Conservation (phyloP, 2,888 invertebrate species). For the Anthophora plumipes region DNA sequence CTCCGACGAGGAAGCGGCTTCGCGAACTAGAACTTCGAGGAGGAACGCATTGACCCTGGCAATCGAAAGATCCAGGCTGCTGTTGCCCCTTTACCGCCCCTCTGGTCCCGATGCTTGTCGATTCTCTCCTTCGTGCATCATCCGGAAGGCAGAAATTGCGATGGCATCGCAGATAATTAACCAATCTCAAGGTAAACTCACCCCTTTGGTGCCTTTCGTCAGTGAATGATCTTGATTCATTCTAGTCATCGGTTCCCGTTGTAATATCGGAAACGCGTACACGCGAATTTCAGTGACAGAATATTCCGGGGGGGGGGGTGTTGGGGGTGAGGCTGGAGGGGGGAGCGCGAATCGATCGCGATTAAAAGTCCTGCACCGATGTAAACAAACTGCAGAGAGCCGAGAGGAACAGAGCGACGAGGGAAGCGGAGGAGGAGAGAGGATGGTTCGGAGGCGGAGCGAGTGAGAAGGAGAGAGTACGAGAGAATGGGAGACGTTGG, state of each 20-base stretch:
- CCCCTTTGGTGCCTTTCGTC: slow-evolving; percentile 1
- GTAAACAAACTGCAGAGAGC: slow-evolving; percentile 80
- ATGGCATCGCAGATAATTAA: slow-evolving; percentile 48
- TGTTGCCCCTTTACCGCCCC: background rate
- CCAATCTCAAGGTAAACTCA: background rate
- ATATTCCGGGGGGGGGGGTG: too few species aligned
- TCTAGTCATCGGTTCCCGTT: too few species aligned
- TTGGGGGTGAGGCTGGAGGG: too few species aligned
- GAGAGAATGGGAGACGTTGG: slow-evolving; percentile 65
- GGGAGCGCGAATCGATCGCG: slow-evolving; percentile 76
- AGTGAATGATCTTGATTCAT: too few species aligned
- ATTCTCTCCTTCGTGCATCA: background rate
- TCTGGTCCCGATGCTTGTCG: background rate
- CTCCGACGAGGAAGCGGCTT: slow-evolving; percentile 5
- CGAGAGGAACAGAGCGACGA: slow-evolving; percentile 56
- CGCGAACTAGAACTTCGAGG: slow-evolving; percentile 68
- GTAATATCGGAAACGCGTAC: background rate
- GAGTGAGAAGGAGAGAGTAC: slow-evolving; percentile 40
- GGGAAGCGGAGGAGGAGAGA: slow-evolving; percentile 17
- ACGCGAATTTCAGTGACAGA: slow-evolving; percentile 39
- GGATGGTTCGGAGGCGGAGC: slow-evolving; percentile 48
- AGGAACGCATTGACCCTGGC: slow-evolving; percentile 62
- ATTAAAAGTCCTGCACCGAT: slow-evolving; percentile 80
- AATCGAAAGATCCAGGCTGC: slow-evolving; percentile 38
- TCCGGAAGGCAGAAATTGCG: slow-evolving; percentile 11